Conservation (phyloP, 2,888 invertebrate species). For the Temnothorax rugatulus region DNA sequence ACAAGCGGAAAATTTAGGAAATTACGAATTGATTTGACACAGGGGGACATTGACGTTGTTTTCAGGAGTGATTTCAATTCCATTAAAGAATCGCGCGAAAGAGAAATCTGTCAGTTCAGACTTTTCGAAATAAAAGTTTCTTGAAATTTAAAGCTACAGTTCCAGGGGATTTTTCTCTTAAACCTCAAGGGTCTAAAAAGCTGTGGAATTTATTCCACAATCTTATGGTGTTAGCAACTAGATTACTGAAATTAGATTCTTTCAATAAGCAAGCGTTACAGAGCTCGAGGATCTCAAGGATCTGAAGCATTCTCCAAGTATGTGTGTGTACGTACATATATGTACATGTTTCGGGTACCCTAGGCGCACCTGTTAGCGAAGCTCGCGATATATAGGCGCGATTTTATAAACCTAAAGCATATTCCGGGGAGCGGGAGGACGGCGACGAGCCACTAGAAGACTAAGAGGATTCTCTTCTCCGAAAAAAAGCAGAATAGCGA, state of each 20-base stretch:
- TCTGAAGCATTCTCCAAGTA: not conserved
- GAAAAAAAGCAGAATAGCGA: conserved; percentile 64
- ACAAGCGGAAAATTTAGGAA: not conserved
- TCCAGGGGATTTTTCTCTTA: not conserved
- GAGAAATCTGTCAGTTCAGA: not conserved
- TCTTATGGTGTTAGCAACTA: not conserved
- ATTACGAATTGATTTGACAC: not conserved
- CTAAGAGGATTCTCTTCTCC: conserved; percentile 73
- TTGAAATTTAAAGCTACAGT: not conserved
- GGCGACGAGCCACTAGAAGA: conserved; percentile 64
- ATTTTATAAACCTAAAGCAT: conserved; percentile 74
- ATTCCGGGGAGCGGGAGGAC: conserved; percentile 62
- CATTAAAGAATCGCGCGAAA: not conserved
- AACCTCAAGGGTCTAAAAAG: not conserved
- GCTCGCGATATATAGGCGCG: conserved; percentile 54
- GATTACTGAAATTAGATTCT: not conserved
- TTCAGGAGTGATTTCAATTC: not conserved
- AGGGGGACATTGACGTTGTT: not conserved
- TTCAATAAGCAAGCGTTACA: not conserved
- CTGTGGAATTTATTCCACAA: not conserved
- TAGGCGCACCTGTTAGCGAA: conserved; percentile 44
- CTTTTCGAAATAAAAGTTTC: conserved; percentile 1
- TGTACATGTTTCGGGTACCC: not conserved
- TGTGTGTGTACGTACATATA: no score
- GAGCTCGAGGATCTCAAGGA: not conserved